A percentile compares a stretch with the other conserved stretches of the same genome.
phyloP scores from a whole-genome alignment of 2,797 vertebrate species.

The Pelodytes ibericus region DNA sequence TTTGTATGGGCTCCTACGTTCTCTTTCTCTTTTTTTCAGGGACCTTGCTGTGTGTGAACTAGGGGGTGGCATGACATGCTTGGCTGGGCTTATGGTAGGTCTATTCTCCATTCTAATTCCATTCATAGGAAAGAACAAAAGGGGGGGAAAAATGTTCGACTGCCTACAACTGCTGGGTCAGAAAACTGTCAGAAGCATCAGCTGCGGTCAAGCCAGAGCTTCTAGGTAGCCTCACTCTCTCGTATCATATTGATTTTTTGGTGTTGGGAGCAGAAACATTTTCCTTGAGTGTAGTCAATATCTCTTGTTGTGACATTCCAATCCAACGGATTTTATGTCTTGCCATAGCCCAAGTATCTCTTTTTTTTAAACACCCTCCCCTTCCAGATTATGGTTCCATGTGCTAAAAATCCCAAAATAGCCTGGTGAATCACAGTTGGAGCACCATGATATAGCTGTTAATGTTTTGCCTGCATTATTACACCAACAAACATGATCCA shows the following conservation, averaged over 20 bases:
- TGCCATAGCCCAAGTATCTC: constrained; percentile 72
- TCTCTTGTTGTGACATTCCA: constrained; percentile 95
- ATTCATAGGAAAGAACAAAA: constrained; percentile 81
- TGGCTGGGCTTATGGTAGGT: constrained; percentile 99
- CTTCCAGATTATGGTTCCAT: constrained; percentile 77
- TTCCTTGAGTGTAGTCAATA: constrained; percentile 92
- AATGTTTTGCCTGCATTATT: constrained; percentile 86
- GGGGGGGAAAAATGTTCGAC: constrained; percentile 83
- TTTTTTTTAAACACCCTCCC: constrained; percentile 61
- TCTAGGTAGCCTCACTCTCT: constrained; percentile 91
- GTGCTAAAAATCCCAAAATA: constrained; percentile 84
- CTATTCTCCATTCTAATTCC: constrained; percentile 83
- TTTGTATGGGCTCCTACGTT: constrained; percentile 79
- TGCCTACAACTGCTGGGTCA: constrained; percentile 80
- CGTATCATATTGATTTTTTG: constrained; percentile 92
- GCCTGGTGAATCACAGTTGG: constrained; percentile 85
- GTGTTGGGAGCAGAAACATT: constrained; percentile 86
- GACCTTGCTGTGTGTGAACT: constrained; percentile 97
- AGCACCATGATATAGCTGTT: constrained; percentile 85
- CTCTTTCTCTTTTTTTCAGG: constrained; percentile 86
- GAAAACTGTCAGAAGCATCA: constrained; percentile 82
- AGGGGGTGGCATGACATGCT: constrained; percentile 99
- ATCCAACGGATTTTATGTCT: constrained; percentile 78
- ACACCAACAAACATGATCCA: constrained; percentile 87
- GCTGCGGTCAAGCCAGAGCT: constrained; percentile 83